phyloP scores from a whole-genome alignment of 2,113 vertebrate genomes.

The Tonatia bakeri region DNA sequence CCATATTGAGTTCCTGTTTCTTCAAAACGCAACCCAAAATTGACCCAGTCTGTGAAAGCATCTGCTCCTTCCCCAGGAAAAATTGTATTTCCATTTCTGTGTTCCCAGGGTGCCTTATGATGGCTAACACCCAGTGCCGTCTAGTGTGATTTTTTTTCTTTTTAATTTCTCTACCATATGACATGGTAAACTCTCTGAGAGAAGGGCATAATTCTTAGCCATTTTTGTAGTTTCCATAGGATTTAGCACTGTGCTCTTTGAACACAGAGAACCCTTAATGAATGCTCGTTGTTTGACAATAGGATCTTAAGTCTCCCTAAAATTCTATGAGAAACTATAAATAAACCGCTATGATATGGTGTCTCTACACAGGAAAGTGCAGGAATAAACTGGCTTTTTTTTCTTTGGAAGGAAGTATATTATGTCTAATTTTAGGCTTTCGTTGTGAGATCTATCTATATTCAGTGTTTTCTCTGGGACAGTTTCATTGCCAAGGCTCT shows the following conservation, averaged over 20 bases:
- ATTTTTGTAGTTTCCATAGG: neutral
- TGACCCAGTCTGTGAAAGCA: neutral
- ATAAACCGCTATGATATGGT: neutral
- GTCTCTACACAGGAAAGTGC: slow-evolving; percentile 24
- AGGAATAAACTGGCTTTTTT: slow-evolving; percentile 30
- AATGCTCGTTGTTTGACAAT: neutral
- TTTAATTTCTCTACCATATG: neutral
- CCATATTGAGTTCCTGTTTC: neutral
- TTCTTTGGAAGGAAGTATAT: neutral
- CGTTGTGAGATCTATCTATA: neutral
- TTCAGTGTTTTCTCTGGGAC: neutral
- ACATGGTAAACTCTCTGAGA: neutral
- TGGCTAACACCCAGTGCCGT: rapidly evolving
- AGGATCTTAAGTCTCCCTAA: neutral
- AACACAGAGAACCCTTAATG: neutral
- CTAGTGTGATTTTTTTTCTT: neutral
- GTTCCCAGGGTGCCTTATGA: rapidly evolving
- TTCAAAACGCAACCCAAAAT: neutral
- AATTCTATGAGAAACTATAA: slow-evolving; percentile 20
- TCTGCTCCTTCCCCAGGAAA: neutral
- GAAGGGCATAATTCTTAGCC: neutral
- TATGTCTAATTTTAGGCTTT: slow-evolving; percentile 23
- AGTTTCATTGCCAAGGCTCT: neutral
- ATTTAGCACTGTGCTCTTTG: neutral
- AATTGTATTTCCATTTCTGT: neutral